Evolutionary conservation across 2,113 vertebrate genomes (phyloP), one percentile per base, ranked within the genome.

Genomic region (Grammomys dolichurus): DNA sequence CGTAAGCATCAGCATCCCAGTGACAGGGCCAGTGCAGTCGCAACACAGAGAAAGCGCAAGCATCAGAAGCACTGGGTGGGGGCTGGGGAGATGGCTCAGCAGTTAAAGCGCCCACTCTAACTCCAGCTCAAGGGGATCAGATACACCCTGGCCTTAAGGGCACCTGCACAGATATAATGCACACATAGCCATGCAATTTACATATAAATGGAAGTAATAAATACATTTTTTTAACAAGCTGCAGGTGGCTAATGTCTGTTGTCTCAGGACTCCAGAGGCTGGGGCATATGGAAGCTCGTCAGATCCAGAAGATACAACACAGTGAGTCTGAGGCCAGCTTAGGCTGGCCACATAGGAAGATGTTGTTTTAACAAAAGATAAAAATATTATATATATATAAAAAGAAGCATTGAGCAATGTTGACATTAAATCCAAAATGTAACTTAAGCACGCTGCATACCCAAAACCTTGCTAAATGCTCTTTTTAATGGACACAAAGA

Each of bases 371-470:
- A 67, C 17, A 63, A 60, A 84, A 28, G 2, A 46, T 3, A 48
- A 48, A 43, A 48, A 46, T 14, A 46, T 22, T 12, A 36, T 5
- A n/a, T 36, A 36, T 40, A 40, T 40, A 24, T 60, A 36, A 17
- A 85, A 40, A 84, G n/a, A 63, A 46, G 13, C 40, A 46, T 19
- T 81, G 67, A 92, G 76, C 26, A 72, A 90, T 54, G 69, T 24
- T 77, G 90, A 87, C 56, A 67, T 82, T 67, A 58, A 95, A 91
- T 12, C 81, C 82, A 69, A 90, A 87, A 82, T 20, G 4, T 82
- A 85, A 86, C n/a, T 51, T 33, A 46, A 73, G 60, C 8, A 43
- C 4, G 85, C 14, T 72, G 58, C n/a, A 73, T 33, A 78, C 40
- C 48, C 28, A 88, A 90, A 86, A 26, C 13, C n/a, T 72, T 31